A percentile compares a stretch with the other conserved stretches of the same genome.
Conservation (phyloP, 1,140 invertebrate species). For the Daktulosphaira vitifoliae region DNA sequence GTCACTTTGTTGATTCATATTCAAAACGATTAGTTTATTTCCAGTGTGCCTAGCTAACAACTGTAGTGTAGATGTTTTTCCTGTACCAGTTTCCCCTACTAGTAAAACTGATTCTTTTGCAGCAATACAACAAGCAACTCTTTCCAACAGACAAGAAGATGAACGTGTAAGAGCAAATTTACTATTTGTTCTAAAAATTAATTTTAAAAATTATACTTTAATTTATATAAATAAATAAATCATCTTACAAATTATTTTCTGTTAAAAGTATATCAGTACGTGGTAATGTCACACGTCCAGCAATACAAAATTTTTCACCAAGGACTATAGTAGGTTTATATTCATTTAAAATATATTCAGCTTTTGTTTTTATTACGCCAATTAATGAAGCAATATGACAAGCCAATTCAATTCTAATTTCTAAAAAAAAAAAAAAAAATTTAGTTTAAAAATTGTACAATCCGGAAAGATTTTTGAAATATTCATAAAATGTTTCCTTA, state of each 20-base stretch:
- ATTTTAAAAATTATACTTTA: not conserved
- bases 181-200: constrained; percentile 40
- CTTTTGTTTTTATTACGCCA: constrained; percentile 72
- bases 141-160: constrained; percentile 73
- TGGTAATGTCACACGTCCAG: constrained; percentile 51
- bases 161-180: constrained; percentile 74
- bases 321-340: constrained; percentile 68
- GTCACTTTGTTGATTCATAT: constrained; percentile 99
- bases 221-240: not conserved
- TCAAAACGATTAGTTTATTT: constrained; percentile 86
- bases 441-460: no score
- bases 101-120: constrained; percentile 85
- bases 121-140: constrained; percentile 69
- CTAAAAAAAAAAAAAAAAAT: constrained; percentile 41
- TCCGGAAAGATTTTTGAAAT: no score
- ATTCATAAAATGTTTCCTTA: no score
- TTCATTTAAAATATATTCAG: constrained; percentile 66
- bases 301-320: constrained; percentile 42
- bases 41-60: constrained; percentile 76
- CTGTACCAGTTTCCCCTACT: constrained; percentile 96
- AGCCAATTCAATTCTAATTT: constrained; percentile 56
- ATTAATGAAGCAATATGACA: constrained; percentile 68
- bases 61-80: constrained; percentile 95
- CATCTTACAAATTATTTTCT: constrained; percentile 21
- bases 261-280: constrained; percentile 26